phyloP scores from a whole-genome alignment of 2,888 invertebrate genomes.

The Eristalinus aeneus region DNA sequence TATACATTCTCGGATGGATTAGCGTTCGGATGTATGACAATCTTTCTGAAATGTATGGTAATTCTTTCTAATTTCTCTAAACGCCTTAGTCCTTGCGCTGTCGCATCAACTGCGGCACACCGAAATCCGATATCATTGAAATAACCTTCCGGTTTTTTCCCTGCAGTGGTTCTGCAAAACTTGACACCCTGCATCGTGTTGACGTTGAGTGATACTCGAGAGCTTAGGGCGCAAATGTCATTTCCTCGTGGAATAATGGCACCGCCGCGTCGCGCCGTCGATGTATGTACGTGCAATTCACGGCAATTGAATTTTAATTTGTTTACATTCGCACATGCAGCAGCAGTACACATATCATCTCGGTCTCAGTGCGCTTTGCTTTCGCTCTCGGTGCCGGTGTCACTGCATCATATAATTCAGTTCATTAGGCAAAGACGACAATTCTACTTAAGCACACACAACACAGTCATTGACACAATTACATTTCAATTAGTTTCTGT shows the following conservation, averaged over 20 bases:
- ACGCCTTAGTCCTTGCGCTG: background rate
- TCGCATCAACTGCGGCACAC: background rate
- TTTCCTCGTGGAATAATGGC: background rate
- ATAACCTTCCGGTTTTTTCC: background rate
- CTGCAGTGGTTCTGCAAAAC: background rate
- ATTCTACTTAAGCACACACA: conserved; percentile 53
- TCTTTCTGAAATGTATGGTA: background rate
- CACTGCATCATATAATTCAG: background rate
- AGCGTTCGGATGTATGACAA: too few relatives aligned
- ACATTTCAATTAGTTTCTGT: conserved; percentile 66
- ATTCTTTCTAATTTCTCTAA: background rate
- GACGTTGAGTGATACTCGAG: background rate
- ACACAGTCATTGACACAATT: conserved; percentile 72
- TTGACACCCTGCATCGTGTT: background rate
- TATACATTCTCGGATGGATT: too few relatives aligned
- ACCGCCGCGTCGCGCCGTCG: background rate
- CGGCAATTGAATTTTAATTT: conserved; percentile 5
- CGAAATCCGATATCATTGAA: background rate
- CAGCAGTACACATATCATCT: background rate
- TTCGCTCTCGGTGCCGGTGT: background rate
- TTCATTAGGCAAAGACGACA: conserved; percentile 20
- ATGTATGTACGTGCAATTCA: background rate
- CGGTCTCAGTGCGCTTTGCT: background rate
- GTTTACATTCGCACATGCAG: background rate
- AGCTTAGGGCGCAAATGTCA: background rate